A percentile compares a stretch with the other conserved stretches of the same genome.
Conservation (phyloP, 2,888 invertebrate species). For the Diarsia mendica region DNA sequence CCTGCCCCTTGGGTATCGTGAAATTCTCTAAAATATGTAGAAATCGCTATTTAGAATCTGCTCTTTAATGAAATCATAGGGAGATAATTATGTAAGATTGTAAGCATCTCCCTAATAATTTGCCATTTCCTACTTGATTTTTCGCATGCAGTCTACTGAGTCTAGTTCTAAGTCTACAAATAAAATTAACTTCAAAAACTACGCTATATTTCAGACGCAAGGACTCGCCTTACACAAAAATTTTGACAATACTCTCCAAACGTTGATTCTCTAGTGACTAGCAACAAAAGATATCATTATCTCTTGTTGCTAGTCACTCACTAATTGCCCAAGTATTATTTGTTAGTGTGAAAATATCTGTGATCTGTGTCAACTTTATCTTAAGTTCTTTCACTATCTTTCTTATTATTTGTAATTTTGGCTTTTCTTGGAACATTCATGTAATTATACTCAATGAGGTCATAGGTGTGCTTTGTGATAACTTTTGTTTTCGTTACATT, state of each 20-base stretch:
- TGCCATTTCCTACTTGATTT: background rate
- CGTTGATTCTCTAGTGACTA: background rate
- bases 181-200: background rate
- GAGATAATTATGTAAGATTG: background rate
- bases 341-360: constrained; percentile 26
- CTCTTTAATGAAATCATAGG: background rate
- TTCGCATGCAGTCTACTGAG: too few species aligned
- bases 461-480: constrained; percentile 52
- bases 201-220: background rate
- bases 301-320: constrained; percentile 19
- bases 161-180: background rate
- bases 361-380: constrained; percentile 21
- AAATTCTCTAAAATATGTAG: background rate
- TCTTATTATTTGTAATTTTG: constrained; percentile 24
- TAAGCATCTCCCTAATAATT: background rate
- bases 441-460: constrained; percentile 64
- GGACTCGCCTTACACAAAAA: background rate
- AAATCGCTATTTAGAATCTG: background rate
- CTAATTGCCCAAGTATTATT: constrained; percentile 16
- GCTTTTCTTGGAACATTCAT: constrained; percentile 31
- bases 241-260: constrained; percentile 2
- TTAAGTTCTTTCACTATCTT: constrained; percentile 31
- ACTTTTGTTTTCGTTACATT: constrained; percentile 36
- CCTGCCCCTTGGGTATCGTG: background rate
- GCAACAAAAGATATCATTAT: background rate